Conservation (phyloP, 2,888 invertebrate genomes). For the Apantesis nais region DNA sequence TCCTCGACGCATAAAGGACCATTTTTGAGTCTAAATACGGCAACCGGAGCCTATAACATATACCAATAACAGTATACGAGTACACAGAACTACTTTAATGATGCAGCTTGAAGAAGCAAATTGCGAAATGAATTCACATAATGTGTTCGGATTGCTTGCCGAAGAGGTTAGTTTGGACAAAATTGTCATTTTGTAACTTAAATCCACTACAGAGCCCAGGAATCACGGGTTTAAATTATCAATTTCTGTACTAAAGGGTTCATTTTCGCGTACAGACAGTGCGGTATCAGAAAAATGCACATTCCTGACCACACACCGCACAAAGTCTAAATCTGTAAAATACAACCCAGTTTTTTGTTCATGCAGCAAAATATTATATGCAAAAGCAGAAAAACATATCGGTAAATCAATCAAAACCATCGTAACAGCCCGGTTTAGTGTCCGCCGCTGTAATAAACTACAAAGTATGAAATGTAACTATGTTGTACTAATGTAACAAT, state of each 20-base stretch:
- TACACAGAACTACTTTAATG: no score
- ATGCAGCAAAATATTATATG: constrained; percentile 33
- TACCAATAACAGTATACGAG: no score
- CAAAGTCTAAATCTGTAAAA: constrained; percentile 11
- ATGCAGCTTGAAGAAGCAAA: no score
- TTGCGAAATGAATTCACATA: no score
- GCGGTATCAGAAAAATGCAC: neutral
- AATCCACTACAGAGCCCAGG: neutral
- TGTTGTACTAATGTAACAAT: constrained; percentile 65
- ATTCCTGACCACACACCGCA: constrained; percentile 7
- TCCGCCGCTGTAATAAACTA: constrained; percentile 62
- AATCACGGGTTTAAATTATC: neutral
- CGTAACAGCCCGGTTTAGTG: constrained; percentile 52
- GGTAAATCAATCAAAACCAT: constrained; percentile 53
- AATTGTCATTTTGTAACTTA: no score
- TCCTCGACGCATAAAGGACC: no score
- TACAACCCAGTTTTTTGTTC: constrained; percentile 25
- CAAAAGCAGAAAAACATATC: constrained; percentile 42
- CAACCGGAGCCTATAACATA: no score
- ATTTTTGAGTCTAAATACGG: no score
- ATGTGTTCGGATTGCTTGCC: no score
- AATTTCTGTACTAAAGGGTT: neutral
- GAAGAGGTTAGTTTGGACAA: no score
- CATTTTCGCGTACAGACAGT: neutral
- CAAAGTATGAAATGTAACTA: constrained; percentile 59